These are phyloP conservation scores for Callorhinus ursinus DNA, from an alignment of 2,113 vertebrate species.

Conservation along the genomic window DNA sequence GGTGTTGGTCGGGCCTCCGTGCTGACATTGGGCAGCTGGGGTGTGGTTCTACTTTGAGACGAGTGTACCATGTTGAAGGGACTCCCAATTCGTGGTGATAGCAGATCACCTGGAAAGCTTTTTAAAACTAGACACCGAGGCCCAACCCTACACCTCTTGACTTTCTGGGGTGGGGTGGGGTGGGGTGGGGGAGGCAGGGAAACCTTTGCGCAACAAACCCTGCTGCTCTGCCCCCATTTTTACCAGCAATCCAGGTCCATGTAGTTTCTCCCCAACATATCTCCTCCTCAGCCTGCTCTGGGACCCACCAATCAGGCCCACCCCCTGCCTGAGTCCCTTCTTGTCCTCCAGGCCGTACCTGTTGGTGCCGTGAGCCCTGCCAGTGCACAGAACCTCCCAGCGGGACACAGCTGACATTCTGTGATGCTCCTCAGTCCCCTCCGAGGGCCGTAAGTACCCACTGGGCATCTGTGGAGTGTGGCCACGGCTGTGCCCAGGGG, in stretches of 20 bases:
- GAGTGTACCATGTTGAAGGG: fast-evolving
- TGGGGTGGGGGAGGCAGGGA: neutral
- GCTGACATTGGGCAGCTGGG: neutral
- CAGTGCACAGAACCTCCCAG: conserved; percentile 91
- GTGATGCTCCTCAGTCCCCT: conserved; percentile 75
- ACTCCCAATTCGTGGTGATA: neutral
- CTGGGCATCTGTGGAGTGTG: conserved; percentile 90
- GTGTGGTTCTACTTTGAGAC: neutral
- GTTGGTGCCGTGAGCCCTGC: conserved; percentile 89
- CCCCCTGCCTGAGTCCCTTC: neutral
- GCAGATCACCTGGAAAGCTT: neutral
- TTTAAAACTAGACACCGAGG: neutral
- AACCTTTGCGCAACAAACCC: neutral
- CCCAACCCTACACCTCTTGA: neutral
- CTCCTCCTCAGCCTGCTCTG: neutral
- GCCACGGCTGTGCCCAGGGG: conserved; percentile 88
- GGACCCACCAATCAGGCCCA: neutral
- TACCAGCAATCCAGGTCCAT: neutral
- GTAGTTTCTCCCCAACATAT: neutral
- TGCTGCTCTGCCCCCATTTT: neutral
- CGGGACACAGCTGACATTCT: conserved; percentile 88
- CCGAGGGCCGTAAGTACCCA: conserved; percentile 89
- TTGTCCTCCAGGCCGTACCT: conserved; percentile 84
- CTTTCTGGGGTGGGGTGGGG: neutral
- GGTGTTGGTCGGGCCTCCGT: neutral